Evolutionary conservation across 2,888 invertebrate genomes (phyloP).

Genomic region (Odontothrips loti): DNA sequence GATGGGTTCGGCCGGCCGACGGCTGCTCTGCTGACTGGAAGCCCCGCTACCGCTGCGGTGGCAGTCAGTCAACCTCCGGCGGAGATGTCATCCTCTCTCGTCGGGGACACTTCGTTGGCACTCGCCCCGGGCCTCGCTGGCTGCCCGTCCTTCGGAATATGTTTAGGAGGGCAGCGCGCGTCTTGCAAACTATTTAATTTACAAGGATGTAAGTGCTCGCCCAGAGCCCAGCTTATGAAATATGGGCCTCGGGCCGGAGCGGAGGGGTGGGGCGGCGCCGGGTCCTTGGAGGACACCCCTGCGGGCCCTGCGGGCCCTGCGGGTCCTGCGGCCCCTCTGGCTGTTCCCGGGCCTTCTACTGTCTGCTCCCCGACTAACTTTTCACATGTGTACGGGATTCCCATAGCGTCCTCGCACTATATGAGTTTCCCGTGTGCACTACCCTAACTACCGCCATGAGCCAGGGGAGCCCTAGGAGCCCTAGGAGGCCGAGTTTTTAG

Average conservation of each 20-base stretch:
- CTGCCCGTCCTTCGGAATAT: not conserved
- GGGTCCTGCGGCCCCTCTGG: not conserved
- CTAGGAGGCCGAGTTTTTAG: too few species aligned
- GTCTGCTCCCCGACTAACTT: too few species aligned
- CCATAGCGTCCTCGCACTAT: too few species aligned
- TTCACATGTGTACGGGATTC: too few species aligned
- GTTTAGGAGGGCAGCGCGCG: not conserved
- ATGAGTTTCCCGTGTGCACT: too few species aligned
- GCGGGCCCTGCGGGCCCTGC: too few species aligned
- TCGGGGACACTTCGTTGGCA: not conserved
- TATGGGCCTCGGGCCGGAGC: not conserved
- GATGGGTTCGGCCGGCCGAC: too few species aligned
- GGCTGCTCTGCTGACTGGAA: too few species aligned
- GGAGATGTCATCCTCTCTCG: not conserved
- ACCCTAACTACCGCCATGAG: too few species aligned
- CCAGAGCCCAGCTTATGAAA: not conserved
- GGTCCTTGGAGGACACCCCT: not conserved
- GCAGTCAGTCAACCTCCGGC: not conserved
- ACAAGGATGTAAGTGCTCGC: not conserved
- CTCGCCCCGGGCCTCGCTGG: not conserved
- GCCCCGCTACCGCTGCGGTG: too few species aligned
- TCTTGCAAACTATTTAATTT: constrained; percentile 1
- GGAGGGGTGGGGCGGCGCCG: not conserved
- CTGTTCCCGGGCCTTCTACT: not conserved
- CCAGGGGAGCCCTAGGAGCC: too few species aligned